These are phyloP conservation scores for Tupiocoris notatus DNA, from an alignment of 2,888 invertebrate genomes.

Conservation along the genomic window DNA sequence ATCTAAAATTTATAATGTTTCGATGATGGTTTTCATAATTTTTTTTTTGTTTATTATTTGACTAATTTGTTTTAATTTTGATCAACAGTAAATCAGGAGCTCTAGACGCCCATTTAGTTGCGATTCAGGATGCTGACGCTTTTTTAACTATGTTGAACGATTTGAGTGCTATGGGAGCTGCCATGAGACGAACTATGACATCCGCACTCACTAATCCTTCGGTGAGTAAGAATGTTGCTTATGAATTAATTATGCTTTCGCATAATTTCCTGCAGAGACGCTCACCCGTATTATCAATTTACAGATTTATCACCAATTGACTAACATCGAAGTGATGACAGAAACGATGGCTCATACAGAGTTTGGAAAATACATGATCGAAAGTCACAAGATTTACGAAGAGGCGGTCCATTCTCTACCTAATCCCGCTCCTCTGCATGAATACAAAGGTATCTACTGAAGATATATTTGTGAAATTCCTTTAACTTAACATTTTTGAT, in stretches of 20 bases:
- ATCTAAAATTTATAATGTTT: too few relatives aligned
- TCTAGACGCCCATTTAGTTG: slow-evolving; percentile 63
- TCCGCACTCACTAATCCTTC: slow-evolving; percentile 84
- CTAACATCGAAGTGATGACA: slow-evolving; percentile 60
- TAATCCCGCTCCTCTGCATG: slow-evolving; percentile 69
- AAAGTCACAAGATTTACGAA: slow-evolving; percentile 73
- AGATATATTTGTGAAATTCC: too few relatives aligned
- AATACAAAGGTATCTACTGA: slow-evolving; percentile 72
- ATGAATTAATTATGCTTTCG: not conserved
- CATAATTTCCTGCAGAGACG: not conserved
- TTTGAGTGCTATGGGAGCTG: slow-evolving; percentile 93
- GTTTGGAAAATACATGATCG: slow-evolving; percentile 70
- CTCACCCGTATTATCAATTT: slow-evolving; percentile 44
- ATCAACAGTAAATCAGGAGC: slow-evolving; percentile 53
- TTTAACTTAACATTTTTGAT: too few relatives aligned
- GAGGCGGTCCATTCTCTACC: slow-evolving; percentile 78
- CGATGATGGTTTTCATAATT: too few relatives aligned
- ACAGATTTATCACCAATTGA: slow-evolving; percentile 69
- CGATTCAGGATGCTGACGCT: slow-evolving; percentile 80
- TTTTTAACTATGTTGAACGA: slow-evolving; percentile 90
- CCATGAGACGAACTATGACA: slow-evolving; percentile 92
- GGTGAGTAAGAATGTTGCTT: too few relatives aligned
- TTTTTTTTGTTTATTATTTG: slow-evolving; percentile 7
- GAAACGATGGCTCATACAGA: slow-evolving; percentile 60
- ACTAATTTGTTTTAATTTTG: too few relatives aligned